Evolutionary conservation across 2,888 invertebrate genomes (phyloP), one percentile per base, ranked within the genome.

Genomic region (Diarsia rubi): DNA sequence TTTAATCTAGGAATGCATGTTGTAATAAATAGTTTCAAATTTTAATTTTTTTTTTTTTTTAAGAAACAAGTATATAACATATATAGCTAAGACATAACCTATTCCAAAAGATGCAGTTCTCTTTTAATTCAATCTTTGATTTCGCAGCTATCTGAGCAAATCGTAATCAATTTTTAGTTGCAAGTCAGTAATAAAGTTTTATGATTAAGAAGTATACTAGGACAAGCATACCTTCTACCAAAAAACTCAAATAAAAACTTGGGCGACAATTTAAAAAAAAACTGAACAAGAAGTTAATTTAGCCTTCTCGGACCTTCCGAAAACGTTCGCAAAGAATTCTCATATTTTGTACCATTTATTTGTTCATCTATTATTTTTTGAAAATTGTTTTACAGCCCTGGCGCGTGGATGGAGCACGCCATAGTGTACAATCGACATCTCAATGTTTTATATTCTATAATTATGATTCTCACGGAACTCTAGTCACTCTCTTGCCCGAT

Each of bases 351-450:
- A 90, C 87, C 92, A 90, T 75, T 92, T 91, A 91, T 91, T 90
- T 90, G 90, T 90, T 90, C 88, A 89, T 91, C 88, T 89, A 88
- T 91, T 91, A 90, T 91, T 90, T 88, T 88, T 88, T 86, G 78
- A 80, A 92, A 94, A 94, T 94, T 86, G 92, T 89, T 95, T 95
- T 95, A 95, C 79, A 82, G 78, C 92, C 73, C 79, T 80, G 94
- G 93, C 95, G 95, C 94, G 95, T 94, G 95, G 93, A 91, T 69
- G 94, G 90, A 94, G 91, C 92, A 88, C 91, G 95, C 93, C 94
- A 88, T 44, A 70, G 24, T 57, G 73, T 79, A 81, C 84, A 84
- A 52, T 60, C 64, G 45, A 37, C 68, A 69, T 60, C 67, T 59
- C 44, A 66, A 75, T n/a, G 24, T 37, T 42, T 57, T 45, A 12